phyloP scores from a whole-genome alignment of 2,888 invertebrate genomes.

The Drosophila lacicola region DNA sequence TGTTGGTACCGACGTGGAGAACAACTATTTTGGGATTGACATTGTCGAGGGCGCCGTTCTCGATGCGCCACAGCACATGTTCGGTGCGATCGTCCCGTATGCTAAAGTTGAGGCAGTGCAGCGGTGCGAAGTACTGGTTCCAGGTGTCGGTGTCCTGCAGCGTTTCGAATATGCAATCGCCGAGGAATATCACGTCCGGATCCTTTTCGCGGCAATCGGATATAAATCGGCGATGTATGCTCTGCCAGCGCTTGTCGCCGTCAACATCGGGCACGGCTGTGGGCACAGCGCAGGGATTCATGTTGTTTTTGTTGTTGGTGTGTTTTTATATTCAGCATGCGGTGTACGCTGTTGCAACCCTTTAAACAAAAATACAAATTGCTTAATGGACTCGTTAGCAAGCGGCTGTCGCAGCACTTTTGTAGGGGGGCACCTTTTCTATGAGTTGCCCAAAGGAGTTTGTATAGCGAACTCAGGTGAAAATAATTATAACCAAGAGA shows the following conservation, averaged over 20 bases:
- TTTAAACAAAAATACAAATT: slow-evolving; percentile 7
- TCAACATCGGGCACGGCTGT: slow-evolving; percentile 90
- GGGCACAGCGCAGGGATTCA: slow-evolving; percentile 91
- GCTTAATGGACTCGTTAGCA: neutral
- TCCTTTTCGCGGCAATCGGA: slow-evolving; percentile 94
- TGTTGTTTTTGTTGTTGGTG: slow-evolving; percentile 69
- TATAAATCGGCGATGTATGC: slow-evolving; percentile 91
- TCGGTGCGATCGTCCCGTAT: slow-evolving; percentile 95
- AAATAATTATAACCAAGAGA: slow-evolving; percentile 62
- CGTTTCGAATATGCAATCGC: slow-evolving; percentile 94
- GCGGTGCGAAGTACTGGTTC: slow-evolving; percentile 95
- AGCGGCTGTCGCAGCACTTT: neutral
- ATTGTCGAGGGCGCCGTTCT: slow-evolving; percentile 95
- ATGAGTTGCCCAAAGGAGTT: slow-evolving; percentile 8
- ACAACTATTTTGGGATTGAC: slow-evolving; percentile 96
- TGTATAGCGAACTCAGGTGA: slow-evolving; percentile 32
- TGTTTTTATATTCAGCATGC: slow-evolving; percentile 41
- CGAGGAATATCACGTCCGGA: slow-evolving; percentile 96
- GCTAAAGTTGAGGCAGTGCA: slow-evolving; percentile 94
- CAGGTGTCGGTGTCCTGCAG: slow-evolving; percentile 94
- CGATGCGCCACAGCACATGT: slow-evolving; percentile 95
- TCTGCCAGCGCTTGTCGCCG: slow-evolving; percentile 90
- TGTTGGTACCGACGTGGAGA: slow-evolving; percentile 95
- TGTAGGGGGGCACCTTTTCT: slow-evolving; percentile 10
- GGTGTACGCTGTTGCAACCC: slow-evolving; percentile 37